Evolutionary conservation across 2,113 vertebrate species (phyloP), one percentile per base, ranked within the genome.

Genomic region (Numenius arquata): DNA sequence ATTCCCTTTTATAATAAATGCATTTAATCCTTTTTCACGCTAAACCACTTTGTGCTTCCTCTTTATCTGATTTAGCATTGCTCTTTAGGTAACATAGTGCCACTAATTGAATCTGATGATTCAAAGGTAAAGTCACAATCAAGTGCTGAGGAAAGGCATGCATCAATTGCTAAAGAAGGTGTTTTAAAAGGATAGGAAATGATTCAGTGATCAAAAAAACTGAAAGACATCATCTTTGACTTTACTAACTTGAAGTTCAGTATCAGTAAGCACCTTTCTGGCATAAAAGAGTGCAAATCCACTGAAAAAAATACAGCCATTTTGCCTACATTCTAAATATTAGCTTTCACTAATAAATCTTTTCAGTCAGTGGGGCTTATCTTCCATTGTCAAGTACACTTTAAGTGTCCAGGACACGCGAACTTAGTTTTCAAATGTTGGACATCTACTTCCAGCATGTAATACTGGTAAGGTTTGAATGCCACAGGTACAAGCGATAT

Each of bases 21-120:
- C 15, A 76, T 66, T 41, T 79, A 66, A 73, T 70, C 40, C 15
- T 53, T 88, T 82, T 90, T 65, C 32, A 47, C 0, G 1, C 25
- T 88, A 73, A 94, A 85, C 26, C 32, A 80, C 26, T 80, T 93
- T 58, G 25, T 73, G 41, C 22, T 85, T 22, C 12, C 43, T 82
- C 65, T 81, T 94, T 41, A 81, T 94, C 81, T 85, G 23, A 82
- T 91, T 91, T 79, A 70, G 6, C 36, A 62, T 73, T 89, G 36
- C 65, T 89, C 43, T 85, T 89, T 90, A 71, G 56, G 71, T 91
- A 72, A 70, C 40, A 56, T 20, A 29, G 32, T 82, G 27, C 68
- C 40, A 15, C 45, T 96, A 94, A 95, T 56, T 89, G 78, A 89
- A 91, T 82, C 27, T 85, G 70, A 41, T 82, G 48, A 82, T 96